These are phyloP conservation scores for Thamnophis sirtalis DNA, from an alignment of 2,113 vertebrate genomes.

Conservation along the genomic window DNA sequence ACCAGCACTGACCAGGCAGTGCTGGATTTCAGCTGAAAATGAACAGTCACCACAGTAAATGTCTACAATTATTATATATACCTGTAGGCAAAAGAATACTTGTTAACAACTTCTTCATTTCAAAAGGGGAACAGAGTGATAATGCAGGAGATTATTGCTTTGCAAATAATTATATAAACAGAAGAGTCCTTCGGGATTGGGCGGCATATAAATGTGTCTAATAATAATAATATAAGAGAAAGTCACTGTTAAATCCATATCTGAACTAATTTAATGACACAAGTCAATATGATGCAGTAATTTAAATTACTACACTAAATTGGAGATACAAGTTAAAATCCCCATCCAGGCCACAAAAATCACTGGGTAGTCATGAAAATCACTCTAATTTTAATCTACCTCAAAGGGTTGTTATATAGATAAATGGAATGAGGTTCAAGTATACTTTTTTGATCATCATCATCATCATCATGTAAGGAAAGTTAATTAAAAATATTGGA, in stretches of 20 bases:
- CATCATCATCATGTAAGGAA: neutral
- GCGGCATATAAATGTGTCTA: too few relatives aligned
- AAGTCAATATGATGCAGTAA: neutral
- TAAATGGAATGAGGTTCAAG: neutral
- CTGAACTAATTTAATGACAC: conserved; percentile 33
- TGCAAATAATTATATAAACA: conserved; percentile 42
- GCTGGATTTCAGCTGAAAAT: conserved; percentile 92
- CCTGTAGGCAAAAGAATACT: conserved; percentile 29
- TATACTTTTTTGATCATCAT: neutral
- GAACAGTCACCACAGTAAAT: conserved; percentile 53
- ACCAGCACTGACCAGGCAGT: conserved; percentile 93
- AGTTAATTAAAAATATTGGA: conserved; percentile 27
- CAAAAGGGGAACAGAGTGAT: conserved; percentile 15
- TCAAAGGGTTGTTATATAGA: neutral
- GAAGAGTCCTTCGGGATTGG: too few relatives aligned
- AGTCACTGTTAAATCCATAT: conserved; percentile 47
- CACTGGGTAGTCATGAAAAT: neutral
- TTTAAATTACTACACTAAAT: neutral
- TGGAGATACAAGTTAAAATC: neutral
- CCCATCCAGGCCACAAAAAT: neutral
- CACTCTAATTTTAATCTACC: neutral
- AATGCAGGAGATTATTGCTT: conserved; percentile 31
- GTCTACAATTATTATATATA: conserved; percentile 16
- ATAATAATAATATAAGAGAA: too few relatives aligned
- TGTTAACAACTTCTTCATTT: conserved; percentile 39